Percentiles rank a stretch among this genome's conserved stretches.
These are phyloP conservation scores for Tyrophagus putrescentiae DNA, from an alignment of 1,140 invertebrate genomes.

Conservation along the genomic window DNA sequence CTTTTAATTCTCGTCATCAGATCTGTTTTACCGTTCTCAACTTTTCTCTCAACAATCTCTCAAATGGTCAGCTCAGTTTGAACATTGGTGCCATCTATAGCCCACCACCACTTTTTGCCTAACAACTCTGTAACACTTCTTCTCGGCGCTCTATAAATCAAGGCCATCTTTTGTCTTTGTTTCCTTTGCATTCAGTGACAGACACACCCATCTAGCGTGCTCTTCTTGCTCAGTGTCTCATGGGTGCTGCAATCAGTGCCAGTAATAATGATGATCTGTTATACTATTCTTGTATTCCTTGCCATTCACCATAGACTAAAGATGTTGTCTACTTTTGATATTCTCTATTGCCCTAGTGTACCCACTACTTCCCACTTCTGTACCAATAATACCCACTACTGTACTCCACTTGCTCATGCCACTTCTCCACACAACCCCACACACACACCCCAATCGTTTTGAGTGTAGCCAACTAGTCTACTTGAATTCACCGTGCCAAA, in stretches of 20 bases:
- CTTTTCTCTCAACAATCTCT: too few species aligned
- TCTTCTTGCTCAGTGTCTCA: too few species aligned
- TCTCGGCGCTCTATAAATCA: too few species aligned
- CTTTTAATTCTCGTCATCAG: too few species aligned
- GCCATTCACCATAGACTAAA: constrained; percentile 6
- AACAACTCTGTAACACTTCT: too few species aligned
- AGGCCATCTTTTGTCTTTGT: too few species aligned
- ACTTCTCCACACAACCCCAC: neutral
- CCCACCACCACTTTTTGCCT: too few species aligned
- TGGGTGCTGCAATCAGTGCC: constrained; percentile 10
- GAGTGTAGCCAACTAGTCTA: constrained; percentile 11
- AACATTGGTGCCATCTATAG: too few species aligned
- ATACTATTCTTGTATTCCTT: neutral
- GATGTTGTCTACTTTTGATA: constrained; percentile 6
- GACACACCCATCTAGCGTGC: neutral
- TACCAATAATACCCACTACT: too few species aligned
- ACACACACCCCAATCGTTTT: neutral
- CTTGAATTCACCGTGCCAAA: neutral
- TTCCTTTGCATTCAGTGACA: neutral
- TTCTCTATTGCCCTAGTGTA: neutral
- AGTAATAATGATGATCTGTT: neutral
- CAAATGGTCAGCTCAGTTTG: too few species aligned
- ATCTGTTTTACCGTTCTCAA: too few species aligned
- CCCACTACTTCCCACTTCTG: too few species aligned
- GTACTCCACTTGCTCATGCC: neutral